Evolutionary conservation across 2,797 vertebrate genomes (phyloP), one percentile per base, ranked within the genome.

Genomic region (Muscicapa striata): DNA sequence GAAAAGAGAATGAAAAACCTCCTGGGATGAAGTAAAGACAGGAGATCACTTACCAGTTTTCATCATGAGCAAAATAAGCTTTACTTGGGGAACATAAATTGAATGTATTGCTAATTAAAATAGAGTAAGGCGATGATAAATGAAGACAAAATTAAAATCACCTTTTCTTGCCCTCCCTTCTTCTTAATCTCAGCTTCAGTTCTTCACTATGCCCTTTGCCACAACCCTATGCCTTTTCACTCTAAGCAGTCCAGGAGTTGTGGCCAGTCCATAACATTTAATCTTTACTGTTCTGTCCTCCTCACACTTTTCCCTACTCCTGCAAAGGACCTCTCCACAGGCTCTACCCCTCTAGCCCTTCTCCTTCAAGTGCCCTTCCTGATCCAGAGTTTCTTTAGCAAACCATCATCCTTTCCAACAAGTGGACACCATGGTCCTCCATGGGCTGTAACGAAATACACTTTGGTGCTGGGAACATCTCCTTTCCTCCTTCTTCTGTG

Each of bases 351-450:
- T 43, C 19, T 13, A 55, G 14, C 9, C 12, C 14, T 61, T 17
- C 21, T 66, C 15, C 66, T 43, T 4, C 0, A 0, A 46, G 30
- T 11, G 5, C 9, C 15, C 4, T 70, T 49, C n/a, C 27, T 2
- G 2, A 32, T 10, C 4, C n/a, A 63, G 22, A 62, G 1, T 51
- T 78, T 30, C 48, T 55, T 62, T n/a, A 41, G 36, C 16, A 74
- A 77, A 45, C 5, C 45, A 10, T 2, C 16, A 61, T 13, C 9
- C 9, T 4, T 20, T 69, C 15, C 52, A 70, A 15, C 3, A 63
- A 20, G 3, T 14, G 12, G 4, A 29, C 7, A 3, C 32, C 8
- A 16, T 0, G 1, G 5, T 49, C 51, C 23, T 76, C 46, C 38
- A 26, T 1, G 3, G 18, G 1, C 43, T 81, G 23, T n/a, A 58